Conservation (phyloP, 2,113 vertebrate species). For the Bos indicus region DNA sequence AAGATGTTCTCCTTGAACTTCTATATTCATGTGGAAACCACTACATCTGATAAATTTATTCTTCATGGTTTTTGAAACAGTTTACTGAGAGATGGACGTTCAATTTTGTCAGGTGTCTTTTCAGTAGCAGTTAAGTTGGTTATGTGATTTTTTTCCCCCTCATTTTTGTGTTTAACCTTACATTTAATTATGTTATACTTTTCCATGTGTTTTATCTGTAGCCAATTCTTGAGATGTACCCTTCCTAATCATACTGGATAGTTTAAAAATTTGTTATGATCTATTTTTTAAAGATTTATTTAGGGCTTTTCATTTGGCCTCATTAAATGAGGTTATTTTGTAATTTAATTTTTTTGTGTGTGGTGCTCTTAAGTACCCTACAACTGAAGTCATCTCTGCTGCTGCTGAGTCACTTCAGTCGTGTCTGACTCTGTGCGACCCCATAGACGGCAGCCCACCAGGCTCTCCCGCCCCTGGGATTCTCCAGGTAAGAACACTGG, state of each 20-base stretch:
- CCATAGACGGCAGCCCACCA: too few species aligned
- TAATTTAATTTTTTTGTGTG: background rate
- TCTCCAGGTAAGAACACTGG: too few species aligned
- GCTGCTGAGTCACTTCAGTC: too few species aligned
- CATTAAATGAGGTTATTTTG: background rate
- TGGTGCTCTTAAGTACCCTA: background rate
- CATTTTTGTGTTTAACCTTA: background rate
- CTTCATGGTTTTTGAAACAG: background rate
- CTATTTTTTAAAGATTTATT: background rate
- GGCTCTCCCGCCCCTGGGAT: too few species aligned
- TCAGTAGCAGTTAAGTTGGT: background rate
- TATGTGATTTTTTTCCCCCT: background rate
- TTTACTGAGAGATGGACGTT: background rate
- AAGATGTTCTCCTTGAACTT: background rate
- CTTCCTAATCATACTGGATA: background rate
- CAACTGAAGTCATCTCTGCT: background rate
- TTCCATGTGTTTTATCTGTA: background rate
- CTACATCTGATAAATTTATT: background rate
- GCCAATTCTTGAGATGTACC: background rate
- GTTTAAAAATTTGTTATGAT: background rate
- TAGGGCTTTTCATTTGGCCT: background rate
- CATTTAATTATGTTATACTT: background rate
- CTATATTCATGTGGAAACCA: background rate
- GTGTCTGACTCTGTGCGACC: too few species aligned
- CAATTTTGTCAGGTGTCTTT: background rate